Percentiles rank a stretch among this genome's conserved stretches.
phyloP scores from a whole-genome alignment of 2,888 invertebrate genomes.

The Oscheius myriophilus region DNA sequence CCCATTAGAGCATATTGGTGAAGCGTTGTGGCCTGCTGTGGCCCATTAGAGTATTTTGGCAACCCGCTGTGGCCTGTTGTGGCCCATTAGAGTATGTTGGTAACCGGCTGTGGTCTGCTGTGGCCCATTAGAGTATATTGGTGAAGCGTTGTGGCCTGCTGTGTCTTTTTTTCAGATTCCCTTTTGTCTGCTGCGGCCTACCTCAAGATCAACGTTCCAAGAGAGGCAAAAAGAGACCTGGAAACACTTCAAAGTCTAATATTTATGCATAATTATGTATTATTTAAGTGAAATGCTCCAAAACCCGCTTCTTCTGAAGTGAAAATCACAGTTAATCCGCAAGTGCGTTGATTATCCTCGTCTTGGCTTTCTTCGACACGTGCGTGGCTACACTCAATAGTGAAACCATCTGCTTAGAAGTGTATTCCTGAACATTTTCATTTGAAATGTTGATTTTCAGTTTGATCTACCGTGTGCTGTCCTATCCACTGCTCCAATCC shows the following conservation, averaged over 20 bases:
- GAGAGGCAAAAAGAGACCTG: no score
- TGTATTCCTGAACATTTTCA: slow-evolving; percentile 81
- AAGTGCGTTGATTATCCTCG: slow-evolving; percentile 58
- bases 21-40: background rate
- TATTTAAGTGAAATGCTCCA: background rate
- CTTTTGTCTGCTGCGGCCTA: no score
- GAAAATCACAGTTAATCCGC: slow-evolving; percentile 20
- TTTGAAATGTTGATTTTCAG: background rate
- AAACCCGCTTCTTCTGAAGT: background rate
- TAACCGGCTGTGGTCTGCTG: no score
- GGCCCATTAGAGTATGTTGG: no score
- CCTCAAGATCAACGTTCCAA: no score
- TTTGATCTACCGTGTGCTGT: slow-evolving; percentile 79
- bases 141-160: background rate
- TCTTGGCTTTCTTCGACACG: slow-evolving; percentile 84
- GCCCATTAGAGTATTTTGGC: no score
- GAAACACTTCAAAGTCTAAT: no score
- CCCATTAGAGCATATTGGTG: no score
- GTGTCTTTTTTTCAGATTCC: background rate
- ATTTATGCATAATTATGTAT: background rate
- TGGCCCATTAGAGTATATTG: no score
- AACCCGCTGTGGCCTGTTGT: no score
- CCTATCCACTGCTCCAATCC: slow-evolving; percentile 88
- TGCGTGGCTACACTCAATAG: slow-evolving; percentile 87
- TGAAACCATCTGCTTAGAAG: slow-evolving; percentile 84